Base-by-base conservation (phyloP, 2,113 vertebrate genomes). In the Drymodes brunneopygia region DNA sequence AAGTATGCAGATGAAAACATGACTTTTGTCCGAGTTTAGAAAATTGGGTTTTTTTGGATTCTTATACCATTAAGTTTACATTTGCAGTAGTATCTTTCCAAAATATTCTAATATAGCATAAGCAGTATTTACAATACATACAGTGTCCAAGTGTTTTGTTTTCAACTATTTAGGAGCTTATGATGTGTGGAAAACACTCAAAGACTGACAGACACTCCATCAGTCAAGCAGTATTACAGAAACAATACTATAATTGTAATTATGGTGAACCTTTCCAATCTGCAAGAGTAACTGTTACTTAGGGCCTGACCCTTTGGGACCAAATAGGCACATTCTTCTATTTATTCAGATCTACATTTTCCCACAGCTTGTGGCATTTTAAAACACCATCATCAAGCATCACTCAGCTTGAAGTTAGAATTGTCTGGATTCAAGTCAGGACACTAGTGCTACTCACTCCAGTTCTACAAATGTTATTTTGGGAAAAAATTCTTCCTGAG, bases 31-130 rank as follows among this genome's bases (percentile, higher is more conserved):
- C 57, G 35, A 82, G 12, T 45, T 88, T 61, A 25, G 33, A 35
- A 66, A 40, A 17, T 2, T 0, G 0, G 0, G 0, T 22, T 10
- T 61, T 27, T 71, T 31, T 13, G 27, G 15, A 72, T 61, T 88
- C 40, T 57, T 72, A 25, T 8, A 48, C 7, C 12, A 58, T 35
- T 42, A 65, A 9, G 8, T 64, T 91, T 79, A 15, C 69, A 53
- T 85, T 38, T 71, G 33, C 13, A 74, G n/a, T 61, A 33, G 16
- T 17, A 61, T 19, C 19, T 77, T 90, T 48, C 8, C 19, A 18
- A 84, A 62, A 11, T 33, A 85, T 44, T 89, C 48, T 44, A 89
- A 67, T 5, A 28, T 0, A 75, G 38, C 15, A 50, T 2, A 3
- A 58, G 81, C 12, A 84, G 20, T 64, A 87, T 74, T 67, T 67